Percentiles rank a stretch among this genome's conserved stretches.
phyloP scores from a whole-genome alignment of 1,140 invertebrate species.

The Diorhabda carinulata region DNA sequence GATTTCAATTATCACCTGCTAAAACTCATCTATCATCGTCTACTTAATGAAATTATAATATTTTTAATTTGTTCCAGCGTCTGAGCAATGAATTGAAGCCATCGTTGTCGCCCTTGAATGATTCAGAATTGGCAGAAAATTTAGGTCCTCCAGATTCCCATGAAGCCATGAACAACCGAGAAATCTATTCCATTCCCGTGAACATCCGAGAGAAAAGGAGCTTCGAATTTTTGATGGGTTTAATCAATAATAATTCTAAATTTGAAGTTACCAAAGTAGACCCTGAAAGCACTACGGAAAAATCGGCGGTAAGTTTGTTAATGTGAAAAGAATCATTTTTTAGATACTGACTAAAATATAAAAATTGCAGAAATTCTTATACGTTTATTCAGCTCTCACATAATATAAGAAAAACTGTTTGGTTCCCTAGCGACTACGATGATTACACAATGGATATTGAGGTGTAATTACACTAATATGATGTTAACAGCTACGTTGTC shows the following conservation, averaged over 20 bases:
- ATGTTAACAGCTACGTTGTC: too few species aligned
- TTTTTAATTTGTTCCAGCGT: not conserved
- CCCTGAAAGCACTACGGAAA: slow-evolving; percentile 10
- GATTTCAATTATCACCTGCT: too few species aligned
- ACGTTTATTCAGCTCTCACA: too few species aligned
- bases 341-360: too few species aligned
- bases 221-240: slow-evolving; percentile 44
- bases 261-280: slow-evolving; percentile 39
- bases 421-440: too few species aligned
- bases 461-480: too few species aligned
- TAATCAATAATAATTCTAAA: slow-evolving; percentile 44
- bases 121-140: slow-evolving; percentile 9
- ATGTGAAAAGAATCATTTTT: too few species aligned
- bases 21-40: too few species aligned
- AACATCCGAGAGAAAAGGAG: slow-evolving; percentile 41
- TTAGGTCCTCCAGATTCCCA: slow-evolving; percentile 44
- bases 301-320: slow-evolving; percentile 6
- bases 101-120: not conserved
- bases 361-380: too few species aligned
- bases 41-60: too few species aligned
- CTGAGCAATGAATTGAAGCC: not conserved
- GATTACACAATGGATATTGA: too few species aligned
- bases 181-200: slow-evolving; percentile 26
- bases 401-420: too few species aligned
- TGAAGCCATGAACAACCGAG: slow-evolving; percentile 46